A percentile compares a stretch with the other conserved stretches of the same genome.
phyloP scores from a whole-genome alignment of 1,140 invertebrate species.

The Sitobion miscanthi region DNA sequence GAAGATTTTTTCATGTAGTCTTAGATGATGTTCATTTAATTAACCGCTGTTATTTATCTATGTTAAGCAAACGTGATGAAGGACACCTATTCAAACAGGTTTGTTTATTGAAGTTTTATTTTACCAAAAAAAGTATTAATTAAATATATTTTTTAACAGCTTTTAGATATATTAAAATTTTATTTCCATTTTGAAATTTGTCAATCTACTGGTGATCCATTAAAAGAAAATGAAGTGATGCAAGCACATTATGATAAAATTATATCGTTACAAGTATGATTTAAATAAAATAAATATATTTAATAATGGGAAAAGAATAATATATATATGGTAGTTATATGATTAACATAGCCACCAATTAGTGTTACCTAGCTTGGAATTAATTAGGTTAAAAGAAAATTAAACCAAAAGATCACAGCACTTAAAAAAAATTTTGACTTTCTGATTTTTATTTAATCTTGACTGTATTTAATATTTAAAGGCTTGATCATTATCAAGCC shows the following conservation, averaged over 20 bases:
- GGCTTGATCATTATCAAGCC: too few species aligned
- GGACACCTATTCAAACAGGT: conserved; percentile 92
- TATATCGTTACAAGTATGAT: conserved; percentile 80
- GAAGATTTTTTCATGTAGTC: conserved; percentile 95
- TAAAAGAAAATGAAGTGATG: conserved; percentile 93
- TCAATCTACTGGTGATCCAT: conserved; percentile 92
- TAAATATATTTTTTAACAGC: conserved; percentile 64
- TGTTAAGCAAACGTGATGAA: conserved; percentile 77
- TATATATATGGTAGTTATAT: neutral
- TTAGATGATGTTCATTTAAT: conserved; percentile 95
- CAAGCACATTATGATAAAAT: conserved; percentile 91
- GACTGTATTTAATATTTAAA: neutral
- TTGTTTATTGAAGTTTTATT: conserved; percentile 59
- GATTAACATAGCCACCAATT: neutral
- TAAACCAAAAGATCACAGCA: neutral
- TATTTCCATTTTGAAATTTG: conserved; percentile 98
- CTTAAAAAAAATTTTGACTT: neutral
- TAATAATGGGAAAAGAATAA: neutral
- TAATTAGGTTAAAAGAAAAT: neutral
- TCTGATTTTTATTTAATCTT: neutral
- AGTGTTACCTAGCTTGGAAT: neutral
- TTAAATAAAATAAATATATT: neutral
- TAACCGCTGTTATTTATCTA: conserved; percentile 84
- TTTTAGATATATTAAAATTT: conserved; percentile 95
- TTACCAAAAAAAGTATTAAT: conserved; percentile 34